Base-by-base conservation (phyloP, 2,797 vertebrate species). In the Dermochelys coriacea region DNA sequence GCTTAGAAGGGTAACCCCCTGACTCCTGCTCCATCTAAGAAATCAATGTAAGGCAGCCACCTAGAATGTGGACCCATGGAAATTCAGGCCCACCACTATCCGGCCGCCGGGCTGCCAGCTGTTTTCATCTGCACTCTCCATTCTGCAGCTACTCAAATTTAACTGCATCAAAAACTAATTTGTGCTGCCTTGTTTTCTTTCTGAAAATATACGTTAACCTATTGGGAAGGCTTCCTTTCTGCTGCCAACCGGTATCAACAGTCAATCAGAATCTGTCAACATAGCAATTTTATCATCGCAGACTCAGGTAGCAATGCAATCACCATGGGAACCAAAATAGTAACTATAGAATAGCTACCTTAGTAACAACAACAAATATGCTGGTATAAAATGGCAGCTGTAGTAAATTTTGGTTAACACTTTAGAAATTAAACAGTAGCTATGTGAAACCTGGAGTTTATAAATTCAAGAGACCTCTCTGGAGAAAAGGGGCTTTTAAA, bases 261-360 rank as follows among this genome's bases (percentile, higher is more conserved):
- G 94, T 97, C 97, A 98, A 94, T 97, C 97, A 97, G 94, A 97
- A 95, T 94, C 96, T 97, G 97, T 97, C 97, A 97, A 97, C 96
- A 96, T 96, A 96, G 95, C 96, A 97, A 97, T 97, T 97, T 95
- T 95, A 94, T 96, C 94, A 0, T 97, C 88, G 96, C 91, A 95
- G 96, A 93, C 89, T 90, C 0, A 3, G 92, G 92, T 93, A 97
- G 93, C 96, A 95, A 94, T 91, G 92, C 88, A 96, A 96, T 98
- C 88, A 93, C 96, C 94, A 98, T 98, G 97, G 97, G 97, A 98
- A 97, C 97, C 80, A 95, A 96, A 96, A 96, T 82, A 97, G 91
- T 95, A 95, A 95, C 97, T 94, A 91, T 92, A 94, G 95, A 97
- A 93, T 94, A 94, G 91, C 94, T 97, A 94, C 97, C 95, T 95